Percentiles rank a stretch among this genome's conserved stretches.
Evolutionary conservation across 2,797 vertebrate genomes (phyloP).

Genomic region (Huso huso): DNA sequence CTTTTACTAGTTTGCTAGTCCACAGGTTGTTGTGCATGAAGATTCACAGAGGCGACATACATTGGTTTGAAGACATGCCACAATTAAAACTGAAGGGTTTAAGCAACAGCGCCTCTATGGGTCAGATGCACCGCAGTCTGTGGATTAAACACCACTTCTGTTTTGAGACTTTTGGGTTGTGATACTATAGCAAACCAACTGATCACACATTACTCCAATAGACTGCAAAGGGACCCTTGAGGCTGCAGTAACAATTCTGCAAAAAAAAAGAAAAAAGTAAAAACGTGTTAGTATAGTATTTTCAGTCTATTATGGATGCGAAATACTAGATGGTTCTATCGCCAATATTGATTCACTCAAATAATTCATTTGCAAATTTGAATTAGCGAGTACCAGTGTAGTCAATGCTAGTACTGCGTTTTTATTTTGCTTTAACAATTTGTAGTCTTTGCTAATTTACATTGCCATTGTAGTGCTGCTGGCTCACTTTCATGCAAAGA

Average conservation of each 20-base stretch:
- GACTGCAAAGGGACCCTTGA: constrained; percentile 33
- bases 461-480: too few species aligned
- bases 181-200: constrained; percentile 31
- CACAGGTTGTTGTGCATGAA: constrained; percentile 56
- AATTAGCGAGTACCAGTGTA: too few species aligned
- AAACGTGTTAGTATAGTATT: too few species aligned
- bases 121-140: constrained; percentile 56
- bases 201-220: constrained; percentile 32
- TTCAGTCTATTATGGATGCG: too few species aligned
- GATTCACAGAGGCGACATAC: constrained; percentile 30
- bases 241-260: neutral
- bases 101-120: constrained; percentile 22
- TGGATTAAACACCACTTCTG: constrained; percentile 66
- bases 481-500: too few species aligned
- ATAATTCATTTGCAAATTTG: too few species aligned
- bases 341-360: too few species aligned
- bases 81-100: neutral
- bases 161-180: constrained; percentile 58
- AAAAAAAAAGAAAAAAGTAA: neutral
- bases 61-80: neutral
- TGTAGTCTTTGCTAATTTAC: too few species aligned
- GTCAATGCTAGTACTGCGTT: too few species aligned
- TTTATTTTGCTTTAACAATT: too few species aligned
- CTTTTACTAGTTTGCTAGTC: constrained; percentile 57
- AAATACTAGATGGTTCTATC: too few species aligned